phyloP scores from a whole-genome alignment of 1,140 invertebrate species.

The Nilaparvata lugens region DNA sequence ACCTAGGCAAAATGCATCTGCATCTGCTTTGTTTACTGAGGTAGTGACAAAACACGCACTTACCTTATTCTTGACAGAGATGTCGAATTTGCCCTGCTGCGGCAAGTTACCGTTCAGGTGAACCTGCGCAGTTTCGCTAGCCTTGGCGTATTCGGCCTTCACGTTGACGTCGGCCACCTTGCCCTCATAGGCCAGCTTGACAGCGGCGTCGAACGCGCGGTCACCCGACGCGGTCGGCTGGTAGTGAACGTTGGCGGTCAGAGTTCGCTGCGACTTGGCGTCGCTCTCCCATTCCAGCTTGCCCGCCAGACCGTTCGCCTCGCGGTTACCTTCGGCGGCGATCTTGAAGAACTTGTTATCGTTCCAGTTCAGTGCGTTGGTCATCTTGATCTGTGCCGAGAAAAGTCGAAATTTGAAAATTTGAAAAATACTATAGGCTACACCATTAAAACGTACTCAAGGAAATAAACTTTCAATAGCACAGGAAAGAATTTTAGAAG shows the following conservation, averaged over 20 bases:
- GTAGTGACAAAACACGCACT: not conserved
- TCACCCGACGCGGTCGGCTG: not conserved
- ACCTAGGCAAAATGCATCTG: too few species aligned
- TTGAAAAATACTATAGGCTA: too few species aligned
- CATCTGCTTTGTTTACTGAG: too few species aligned
- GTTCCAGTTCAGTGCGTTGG: constrained; percentile 17
- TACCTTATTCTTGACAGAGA: constrained; percentile 15
- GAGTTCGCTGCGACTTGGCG: not conserved
- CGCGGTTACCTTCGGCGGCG: constrained; percentile 1
- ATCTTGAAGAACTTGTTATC: constrained; percentile 17
- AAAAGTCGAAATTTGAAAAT: not conserved
- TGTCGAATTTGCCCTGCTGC: constrained; percentile 16
- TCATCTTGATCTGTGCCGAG: not conserved
- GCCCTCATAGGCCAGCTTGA: constrained; percentile 15
- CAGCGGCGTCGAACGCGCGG: not conserved
- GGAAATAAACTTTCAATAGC: too few species aligned
- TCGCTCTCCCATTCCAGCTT: constrained; percentile 12
- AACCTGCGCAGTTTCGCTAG: constrained; percentile 3
- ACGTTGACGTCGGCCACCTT: constrained; percentile 38
- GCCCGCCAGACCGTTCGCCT: not conserved
- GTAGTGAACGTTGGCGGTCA: constrained; percentile 13
- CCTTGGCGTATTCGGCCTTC: constrained; percentile 33
- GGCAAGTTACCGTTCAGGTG: constrained; percentile 10
- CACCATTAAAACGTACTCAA: too few species aligned
- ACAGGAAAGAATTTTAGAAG: too few species aligned